These are phyloP conservation scores for Mobula hypostoma DNA, from an alignment of 2,113 vertebrate species.

Conservation along the genomic window DNA sequence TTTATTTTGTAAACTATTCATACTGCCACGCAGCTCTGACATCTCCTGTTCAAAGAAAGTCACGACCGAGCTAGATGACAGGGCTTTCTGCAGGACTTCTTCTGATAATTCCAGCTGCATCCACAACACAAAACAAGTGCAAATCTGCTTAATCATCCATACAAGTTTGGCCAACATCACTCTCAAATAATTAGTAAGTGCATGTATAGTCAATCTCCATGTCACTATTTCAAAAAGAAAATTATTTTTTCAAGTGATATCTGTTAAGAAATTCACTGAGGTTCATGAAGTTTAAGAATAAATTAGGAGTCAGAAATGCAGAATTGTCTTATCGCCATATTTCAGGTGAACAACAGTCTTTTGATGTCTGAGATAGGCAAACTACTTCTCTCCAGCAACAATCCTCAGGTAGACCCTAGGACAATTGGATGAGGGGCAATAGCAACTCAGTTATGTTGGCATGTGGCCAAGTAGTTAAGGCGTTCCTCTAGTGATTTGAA, in stretches of 20 bases:
- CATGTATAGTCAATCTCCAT: neutral
- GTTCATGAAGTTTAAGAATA: neutral
- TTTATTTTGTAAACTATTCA: constrained; percentile 59
- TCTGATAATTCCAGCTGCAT: constrained; percentile 82
- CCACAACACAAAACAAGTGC: constrained; percentile 81
- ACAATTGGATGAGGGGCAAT: neutral
- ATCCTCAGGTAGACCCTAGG: neutral
- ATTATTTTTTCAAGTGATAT: neutral
- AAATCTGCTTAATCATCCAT: constrained; percentile 47
- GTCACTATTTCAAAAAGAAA: neutral
- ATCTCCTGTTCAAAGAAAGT: constrained; percentile 68
- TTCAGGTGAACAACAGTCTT: neutral
- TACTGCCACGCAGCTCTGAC: constrained; percentile 55
- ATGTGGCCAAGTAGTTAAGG: too few relatives aligned
- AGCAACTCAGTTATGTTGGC: neutral
- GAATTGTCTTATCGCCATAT: neutral
- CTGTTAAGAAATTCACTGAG: neutral
- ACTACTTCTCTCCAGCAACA: too few relatives aligned
- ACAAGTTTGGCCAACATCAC: neutral
- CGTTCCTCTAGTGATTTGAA: too few relatives aligned
- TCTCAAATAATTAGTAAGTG: neutral
- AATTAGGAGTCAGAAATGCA: neutral
- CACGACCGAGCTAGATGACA: constrained; percentile 59
- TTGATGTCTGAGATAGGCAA: neutral
- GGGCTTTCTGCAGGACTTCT: constrained; percentile 61